phyloP scores from a whole-genome alignment of 92 coral and sea anemone genomes.

The Actinostola sp. region DNA sequence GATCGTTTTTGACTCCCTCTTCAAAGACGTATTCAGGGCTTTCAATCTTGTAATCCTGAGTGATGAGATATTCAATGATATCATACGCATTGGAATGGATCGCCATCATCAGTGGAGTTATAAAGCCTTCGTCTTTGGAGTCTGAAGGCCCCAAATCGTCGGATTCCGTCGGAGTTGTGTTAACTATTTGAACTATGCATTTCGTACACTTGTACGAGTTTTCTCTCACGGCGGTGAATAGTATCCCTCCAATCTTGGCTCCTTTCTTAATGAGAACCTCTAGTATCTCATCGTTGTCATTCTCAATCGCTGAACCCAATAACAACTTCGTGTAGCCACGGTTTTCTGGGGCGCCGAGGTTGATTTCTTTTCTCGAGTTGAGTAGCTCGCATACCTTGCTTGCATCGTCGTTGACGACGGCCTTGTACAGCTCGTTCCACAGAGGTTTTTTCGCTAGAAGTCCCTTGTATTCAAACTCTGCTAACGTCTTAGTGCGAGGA shows the following conservation, averaged over 20 bases:
- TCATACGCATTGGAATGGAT: conserved; percentile 40
- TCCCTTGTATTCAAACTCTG: conserved; percentile 13
- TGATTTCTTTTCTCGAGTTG: neutral
- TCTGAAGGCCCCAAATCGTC: conserved; percentile 61
- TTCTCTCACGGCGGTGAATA: conserved; percentile 66
- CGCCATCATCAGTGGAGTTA: conserved; percentile 58
- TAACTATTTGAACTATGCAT: conserved; percentile 23
- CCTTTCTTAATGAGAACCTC: conserved; percentile 37
- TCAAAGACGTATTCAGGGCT: conserved; percentile 11
- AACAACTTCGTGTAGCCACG: conserved; percentile 18
- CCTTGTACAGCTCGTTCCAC: conserved; percentile 7
- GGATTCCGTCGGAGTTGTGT: neutral
- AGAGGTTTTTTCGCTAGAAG: conserved; percentile 13
- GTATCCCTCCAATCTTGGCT: conserved; percentile 59
- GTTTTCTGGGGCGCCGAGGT: neutral
- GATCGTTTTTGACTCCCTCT: conserved; percentile 3
- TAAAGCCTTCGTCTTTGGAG: conserved; percentile 35
- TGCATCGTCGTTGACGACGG: conserved; percentile 3
- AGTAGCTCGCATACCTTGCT: neutral
- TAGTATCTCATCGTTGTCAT: conserved; percentile 15
- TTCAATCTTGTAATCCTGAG: conserved; percentile 44
- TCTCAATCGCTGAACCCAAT: conserved; percentile 29
- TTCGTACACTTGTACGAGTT: conserved; percentile 63
- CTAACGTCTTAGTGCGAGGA: conserved; percentile 21
- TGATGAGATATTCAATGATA: conserved; percentile 49